Evolutionary conservation across 1,140 invertebrate genomes (phyloP).

Genomic region (Penaeus vannamei): DNA sequence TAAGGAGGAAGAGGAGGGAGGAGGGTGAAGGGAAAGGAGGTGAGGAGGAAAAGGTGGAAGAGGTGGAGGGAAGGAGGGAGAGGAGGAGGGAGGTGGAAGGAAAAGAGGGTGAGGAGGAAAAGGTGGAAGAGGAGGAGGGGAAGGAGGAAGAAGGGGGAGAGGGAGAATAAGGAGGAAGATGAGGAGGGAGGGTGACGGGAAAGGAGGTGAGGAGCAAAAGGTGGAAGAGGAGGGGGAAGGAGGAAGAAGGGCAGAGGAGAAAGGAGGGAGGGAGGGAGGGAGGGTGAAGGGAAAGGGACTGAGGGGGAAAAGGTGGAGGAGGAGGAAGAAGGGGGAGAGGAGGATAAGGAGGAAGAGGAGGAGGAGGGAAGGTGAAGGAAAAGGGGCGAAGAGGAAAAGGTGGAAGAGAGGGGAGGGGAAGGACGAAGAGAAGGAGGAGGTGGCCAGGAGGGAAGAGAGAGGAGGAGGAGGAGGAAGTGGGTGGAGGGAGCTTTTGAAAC

Average conservation of each 20-base stretch:
- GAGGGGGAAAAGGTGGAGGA: background rate
- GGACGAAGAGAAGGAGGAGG: background rate
- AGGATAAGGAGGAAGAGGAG: background rate
- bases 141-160: background rate
- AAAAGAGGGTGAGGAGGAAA: background rate
- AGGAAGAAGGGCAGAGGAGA: background rate
- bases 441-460: background rate
- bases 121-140: background rate
- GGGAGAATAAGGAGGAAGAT: background rate
- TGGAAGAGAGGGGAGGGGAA: background rate
- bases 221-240: background rate
- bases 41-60: no score
- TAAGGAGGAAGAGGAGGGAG: background rate
- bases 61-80: background rate
- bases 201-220: background rate
- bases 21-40: background rate
- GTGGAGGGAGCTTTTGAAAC: background rate
- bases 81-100: background rate
- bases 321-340: no score
- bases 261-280: no score
- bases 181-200: background rate
- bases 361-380: background rate
- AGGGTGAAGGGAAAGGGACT: background rate
- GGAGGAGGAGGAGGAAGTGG: background rate
- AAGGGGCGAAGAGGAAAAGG: no score